phyloP scores from a whole-genome alignment of 2,113 vertebrate genomes.

The Chlamydotis undulata region DNA sequence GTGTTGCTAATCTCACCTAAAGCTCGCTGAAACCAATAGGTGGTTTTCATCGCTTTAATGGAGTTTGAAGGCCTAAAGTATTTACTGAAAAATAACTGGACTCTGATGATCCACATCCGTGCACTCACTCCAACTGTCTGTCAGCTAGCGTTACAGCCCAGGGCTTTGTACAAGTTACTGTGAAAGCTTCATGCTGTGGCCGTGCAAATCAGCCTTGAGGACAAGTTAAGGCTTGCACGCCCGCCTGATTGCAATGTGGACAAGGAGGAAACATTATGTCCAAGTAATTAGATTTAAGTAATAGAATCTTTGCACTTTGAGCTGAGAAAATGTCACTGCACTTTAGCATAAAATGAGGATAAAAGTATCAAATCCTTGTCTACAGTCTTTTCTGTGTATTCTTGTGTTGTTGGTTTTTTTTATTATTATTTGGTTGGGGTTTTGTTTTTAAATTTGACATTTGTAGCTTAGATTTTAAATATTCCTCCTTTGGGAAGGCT shows the following conservation, averaged over 20 bases:
- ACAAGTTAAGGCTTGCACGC: background rate
- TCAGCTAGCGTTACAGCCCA: background rate
- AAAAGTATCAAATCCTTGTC: background rate
- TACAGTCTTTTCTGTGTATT: background rate
- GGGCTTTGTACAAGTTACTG: background rate
- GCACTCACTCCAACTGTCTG: background rate
- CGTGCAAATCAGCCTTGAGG: fast-evolving
- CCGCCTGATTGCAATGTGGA: background rate
- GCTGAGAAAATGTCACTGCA: background rate
- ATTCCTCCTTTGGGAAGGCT: background rate
- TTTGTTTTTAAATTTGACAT: background rate
- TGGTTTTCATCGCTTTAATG: background rate
- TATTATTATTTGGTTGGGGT: background rate
- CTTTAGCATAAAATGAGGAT: background rate
- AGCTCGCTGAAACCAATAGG: background rate
- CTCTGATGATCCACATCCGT: background rate
- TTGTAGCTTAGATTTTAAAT: background rate
- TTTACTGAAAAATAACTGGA: background rate
- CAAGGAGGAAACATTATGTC: background rate
- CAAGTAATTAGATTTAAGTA: background rate
- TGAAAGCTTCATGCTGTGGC: background rate
- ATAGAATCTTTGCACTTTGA: background rate
- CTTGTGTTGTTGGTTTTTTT: background rate
- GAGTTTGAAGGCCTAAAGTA: background rate
- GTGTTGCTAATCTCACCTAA: background rate